Percentiles rank a stretch among this genome's conserved stretches.
phyloP scores from a whole-genome alignment of 1,140 invertebrate genomes.

The Tribolium madens region DNA sequence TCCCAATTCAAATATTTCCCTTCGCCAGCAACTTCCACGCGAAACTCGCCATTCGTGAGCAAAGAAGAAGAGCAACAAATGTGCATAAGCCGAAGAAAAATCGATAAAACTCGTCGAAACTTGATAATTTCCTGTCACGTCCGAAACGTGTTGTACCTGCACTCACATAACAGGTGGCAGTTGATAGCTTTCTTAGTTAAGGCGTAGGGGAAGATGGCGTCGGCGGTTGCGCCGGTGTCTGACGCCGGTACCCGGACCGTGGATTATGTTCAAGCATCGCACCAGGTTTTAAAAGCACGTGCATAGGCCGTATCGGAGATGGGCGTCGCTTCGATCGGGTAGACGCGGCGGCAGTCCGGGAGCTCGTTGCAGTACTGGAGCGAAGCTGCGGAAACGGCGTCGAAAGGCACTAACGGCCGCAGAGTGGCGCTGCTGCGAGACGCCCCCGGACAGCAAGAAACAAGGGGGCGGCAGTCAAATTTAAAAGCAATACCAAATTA shows the following conservation, averaged over 20 bases:
- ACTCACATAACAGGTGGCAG: conserved; percentile 40
- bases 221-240: not conserved
- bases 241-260: not conserved
- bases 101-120: too few relatives aligned
- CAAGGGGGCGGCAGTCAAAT: not conserved
- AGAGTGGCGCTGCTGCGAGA: conserved; percentile 28
- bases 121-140: not conserved
- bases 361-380: conserved; percentile 45
- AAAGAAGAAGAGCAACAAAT: too few relatives aligned
- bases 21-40: too few relatives aligned
- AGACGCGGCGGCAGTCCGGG: conserved; percentile 22
- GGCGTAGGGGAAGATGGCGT: conserved; percentile 9
- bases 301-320: not conserved
- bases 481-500: not conserved
- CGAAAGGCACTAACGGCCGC: conserved; percentile 18
- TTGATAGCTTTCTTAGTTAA: not conserved
- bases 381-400: conserved; percentile 4
- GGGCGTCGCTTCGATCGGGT: not conserved
- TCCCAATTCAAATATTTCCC: too few relatives aligned
- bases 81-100: too few relatives aligned
- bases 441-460: conserved; percentile 6
- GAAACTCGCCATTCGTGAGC: too few relatives aligned
- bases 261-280: not conserved
- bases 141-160: conserved; percentile 22
- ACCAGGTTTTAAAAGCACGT: conserved; percentile 17